These are phyloP conservation scores for Thunnus maccoyii DNA, from an alignment of 2,113 vertebrate species.

Conservation along the genomic window DNA sequence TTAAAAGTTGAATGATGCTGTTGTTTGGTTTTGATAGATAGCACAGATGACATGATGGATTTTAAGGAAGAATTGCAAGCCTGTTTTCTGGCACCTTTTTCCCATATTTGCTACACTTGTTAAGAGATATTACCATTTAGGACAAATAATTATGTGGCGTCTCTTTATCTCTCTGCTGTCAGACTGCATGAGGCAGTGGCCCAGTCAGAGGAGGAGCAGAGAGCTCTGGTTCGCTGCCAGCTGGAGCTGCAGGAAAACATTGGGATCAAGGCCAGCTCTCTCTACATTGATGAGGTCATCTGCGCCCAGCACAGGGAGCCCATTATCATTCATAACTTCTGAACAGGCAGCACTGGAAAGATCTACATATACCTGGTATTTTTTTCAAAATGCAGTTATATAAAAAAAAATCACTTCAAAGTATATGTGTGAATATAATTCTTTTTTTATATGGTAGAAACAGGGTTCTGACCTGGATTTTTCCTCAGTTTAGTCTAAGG, in stretches of 20 bases:
- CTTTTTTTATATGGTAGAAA: background rate
- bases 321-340: constrained; percentile 84
- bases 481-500: background rate
- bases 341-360: constrained; percentile 9
- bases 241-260: constrained; percentile 91
- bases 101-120: background rate
- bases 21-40: background rate
- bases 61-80: too few relatives aligned
- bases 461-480: background rate
- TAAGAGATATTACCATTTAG: background rate
- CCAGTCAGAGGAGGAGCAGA: constrained; percentile 85
- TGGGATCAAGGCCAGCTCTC: constrained; percentile 85
- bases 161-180: constrained; percentile 13
- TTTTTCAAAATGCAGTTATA: background rate
- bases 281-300: constrained; percentile 94
- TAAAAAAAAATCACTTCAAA: background rate
- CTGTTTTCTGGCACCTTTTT: background rate
- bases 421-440: background rate
- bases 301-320: constrained; percentile 88
- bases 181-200: constrained; percentile 85
- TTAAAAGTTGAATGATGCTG: background rate
- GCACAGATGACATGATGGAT: too few relatives aligned
- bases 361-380: background rate
- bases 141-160: background rate
- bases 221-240: constrained; percentile 84